phyloP scores from a whole-genome alignment of 2,113 vertebrate species.

The Anser brachyrhynchus region DNA sequence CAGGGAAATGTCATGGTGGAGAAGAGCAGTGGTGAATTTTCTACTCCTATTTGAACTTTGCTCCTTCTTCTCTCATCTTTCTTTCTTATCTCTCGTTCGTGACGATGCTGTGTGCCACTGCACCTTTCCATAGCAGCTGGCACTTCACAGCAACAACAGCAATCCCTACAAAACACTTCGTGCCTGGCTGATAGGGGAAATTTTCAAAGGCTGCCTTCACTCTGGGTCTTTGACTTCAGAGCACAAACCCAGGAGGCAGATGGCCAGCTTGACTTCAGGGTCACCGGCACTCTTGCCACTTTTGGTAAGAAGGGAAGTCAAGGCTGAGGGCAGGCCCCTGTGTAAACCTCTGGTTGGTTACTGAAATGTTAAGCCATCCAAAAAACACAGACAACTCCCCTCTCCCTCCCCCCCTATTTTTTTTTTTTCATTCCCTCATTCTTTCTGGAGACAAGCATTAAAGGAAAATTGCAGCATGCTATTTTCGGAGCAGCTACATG shows the following conservation, averaged over 20 bases:
- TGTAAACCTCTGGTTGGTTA: background rate
- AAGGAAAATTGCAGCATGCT: background rate
- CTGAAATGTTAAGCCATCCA: background rate
- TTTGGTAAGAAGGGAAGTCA: background rate
- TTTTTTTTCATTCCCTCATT: background rate
- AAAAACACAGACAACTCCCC: background rate
- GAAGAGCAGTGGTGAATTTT: background rate
- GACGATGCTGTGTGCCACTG: fast-evolving
- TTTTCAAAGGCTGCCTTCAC: background rate
- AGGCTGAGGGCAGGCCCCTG: background rate
- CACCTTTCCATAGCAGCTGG: background rate
- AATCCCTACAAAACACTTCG: background rate
- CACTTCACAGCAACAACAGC: background rate
- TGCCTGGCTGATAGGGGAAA: background rate
- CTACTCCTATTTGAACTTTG: background rate
- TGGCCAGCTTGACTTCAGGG: background rate
- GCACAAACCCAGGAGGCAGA: background rate
- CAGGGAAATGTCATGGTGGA: background rate
- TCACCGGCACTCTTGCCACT: background rate
- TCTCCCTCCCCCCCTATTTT: background rate
- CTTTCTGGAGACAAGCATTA: background rate
- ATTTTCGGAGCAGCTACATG: background rate
- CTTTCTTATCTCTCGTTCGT: background rate
- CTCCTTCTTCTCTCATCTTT: background rate
- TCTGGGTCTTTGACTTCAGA: background rate